Evolutionary conservation across 2,888 invertebrate genomes (phyloP), one percentile per base, ranked within the genome.

Genomic region (Villa cingulata): DNA sequence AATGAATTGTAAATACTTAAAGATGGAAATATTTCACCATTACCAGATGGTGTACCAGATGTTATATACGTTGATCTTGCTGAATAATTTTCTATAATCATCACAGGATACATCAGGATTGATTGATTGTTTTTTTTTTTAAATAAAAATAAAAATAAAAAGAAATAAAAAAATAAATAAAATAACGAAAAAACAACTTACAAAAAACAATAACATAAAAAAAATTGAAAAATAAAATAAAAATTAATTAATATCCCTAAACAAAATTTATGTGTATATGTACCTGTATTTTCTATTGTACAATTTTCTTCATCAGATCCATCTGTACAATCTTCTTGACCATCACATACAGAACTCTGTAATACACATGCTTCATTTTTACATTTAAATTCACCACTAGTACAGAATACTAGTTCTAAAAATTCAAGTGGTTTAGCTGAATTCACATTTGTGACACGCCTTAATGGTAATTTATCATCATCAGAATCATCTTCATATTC

Each of bases 281-380:
- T 9, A 32, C 29, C 29, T 15, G 19, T 15, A 7, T 18, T 48
- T 38, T 42, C 47, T 4, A 39, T 39, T 10, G 19, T 4, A 29
- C 76, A 77, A 47, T 65, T 59, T 2, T 43, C 32, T 62, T 78
- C 77, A 58, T 77, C 78, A 15, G 67, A 66, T 20, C 68, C 68
- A 55, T 73, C 68, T 9, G 56, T 55, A 58, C 78, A 78, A 57
- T 78, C 75, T n/a, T 44, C 32, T 14, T 55, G 55, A 12, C 32
- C 15, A 43, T 54, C 51, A 42, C 54, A 54, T 16, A 19, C 18
- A 15, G 34, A 14, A 23, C 20, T n/a, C n/a, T 37, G 15, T 37
- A 48, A 48, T 16, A 53, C 42, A 36, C 53, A 53, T 20, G 23
- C 18, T 9, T 51, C 49, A 43, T 38, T 40, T 16, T 32, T 37